phyloP scores from a whole-genome alignment of 2,113 vertebrate species.

The Cariama cristata region DNA sequence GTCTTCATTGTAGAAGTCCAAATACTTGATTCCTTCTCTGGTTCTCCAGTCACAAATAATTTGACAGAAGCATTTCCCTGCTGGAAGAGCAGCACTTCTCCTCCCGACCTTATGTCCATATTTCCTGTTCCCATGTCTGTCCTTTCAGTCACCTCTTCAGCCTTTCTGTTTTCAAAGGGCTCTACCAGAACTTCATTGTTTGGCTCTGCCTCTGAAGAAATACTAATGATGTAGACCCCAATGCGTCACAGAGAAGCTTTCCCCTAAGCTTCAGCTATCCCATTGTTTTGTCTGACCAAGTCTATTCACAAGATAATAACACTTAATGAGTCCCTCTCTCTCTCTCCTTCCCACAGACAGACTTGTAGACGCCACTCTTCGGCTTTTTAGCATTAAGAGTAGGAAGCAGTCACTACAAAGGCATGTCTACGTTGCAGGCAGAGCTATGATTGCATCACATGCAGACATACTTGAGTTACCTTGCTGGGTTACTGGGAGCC shows the following conservation, averaged over 20 bases:
- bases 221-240: neutral
- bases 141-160: neutral
- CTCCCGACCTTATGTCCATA: neutral
- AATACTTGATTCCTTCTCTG: neutral
- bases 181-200: neutral
- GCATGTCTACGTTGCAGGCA: neutral
- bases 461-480: neutral
- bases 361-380: slow-evolving; percentile 53
- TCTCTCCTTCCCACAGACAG: slow-evolving; percentile 47
- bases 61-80: neutral
- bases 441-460: neutral
- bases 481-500: neutral
- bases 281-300: slow-evolving; percentile 60
- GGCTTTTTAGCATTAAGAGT: neutral
- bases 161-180: neutral
- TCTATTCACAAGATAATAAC: slow-evolving; percentile 63
- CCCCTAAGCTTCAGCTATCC: slow-evolving; percentile 24
- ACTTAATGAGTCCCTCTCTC: slow-evolving; percentile 56
- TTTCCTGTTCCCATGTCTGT: neutral
- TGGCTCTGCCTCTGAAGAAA: neutral
- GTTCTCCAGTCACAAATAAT: neutral
- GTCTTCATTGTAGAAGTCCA: neutral
- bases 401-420: slow-evolving; percentile 44
- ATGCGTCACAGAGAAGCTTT: slow-evolving; percentile 7
- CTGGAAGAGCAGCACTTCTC: neutral